Evolutionary conservation across 2,113 vertebrate genomes (phyloP).

Genomic region (Aptenodytes patagonicus): DNA sequence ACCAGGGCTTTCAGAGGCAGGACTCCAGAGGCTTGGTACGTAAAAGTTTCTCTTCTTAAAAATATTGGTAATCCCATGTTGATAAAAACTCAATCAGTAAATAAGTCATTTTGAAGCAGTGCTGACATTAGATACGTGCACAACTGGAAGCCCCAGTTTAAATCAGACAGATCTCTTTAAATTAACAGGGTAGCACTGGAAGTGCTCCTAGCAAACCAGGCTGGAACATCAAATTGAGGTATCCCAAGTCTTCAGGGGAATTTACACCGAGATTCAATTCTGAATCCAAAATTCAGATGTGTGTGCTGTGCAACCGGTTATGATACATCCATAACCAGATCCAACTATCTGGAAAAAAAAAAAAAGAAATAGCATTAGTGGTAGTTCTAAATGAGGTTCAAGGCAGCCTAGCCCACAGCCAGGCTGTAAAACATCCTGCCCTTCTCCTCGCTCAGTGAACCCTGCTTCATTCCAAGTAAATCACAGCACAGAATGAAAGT

Average conservation of each 20-base stretch:
- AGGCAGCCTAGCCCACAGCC: neutral
- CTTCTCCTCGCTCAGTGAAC: neutral
- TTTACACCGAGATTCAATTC: neutral
- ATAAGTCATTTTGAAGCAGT: neutral
- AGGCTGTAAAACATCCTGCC: neutral
- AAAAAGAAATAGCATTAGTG: neutral
- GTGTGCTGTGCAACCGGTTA: neutral
- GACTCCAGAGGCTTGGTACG: neutral
- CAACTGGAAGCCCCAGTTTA: neutral
- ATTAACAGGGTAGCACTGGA: neutral
- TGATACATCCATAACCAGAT: neutral
- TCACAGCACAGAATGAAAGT: neutral
- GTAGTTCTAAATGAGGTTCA: neutral
- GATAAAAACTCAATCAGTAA: neutral
- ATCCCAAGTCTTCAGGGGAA: neutral
- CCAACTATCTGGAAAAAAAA: neutral
- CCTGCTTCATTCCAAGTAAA: slow-evolving; percentile 4
- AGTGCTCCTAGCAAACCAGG: neutral
- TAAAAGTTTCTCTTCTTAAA: neutral
- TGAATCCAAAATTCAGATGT: neutral
- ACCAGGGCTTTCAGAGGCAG: neutral
- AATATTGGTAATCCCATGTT: neutral
- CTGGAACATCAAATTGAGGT: neutral
- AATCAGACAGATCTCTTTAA: neutral
- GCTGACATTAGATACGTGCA: neutral